Conservation (phyloP, 2,888 invertebrate genomes). For the Drosophila dives region DNA sequence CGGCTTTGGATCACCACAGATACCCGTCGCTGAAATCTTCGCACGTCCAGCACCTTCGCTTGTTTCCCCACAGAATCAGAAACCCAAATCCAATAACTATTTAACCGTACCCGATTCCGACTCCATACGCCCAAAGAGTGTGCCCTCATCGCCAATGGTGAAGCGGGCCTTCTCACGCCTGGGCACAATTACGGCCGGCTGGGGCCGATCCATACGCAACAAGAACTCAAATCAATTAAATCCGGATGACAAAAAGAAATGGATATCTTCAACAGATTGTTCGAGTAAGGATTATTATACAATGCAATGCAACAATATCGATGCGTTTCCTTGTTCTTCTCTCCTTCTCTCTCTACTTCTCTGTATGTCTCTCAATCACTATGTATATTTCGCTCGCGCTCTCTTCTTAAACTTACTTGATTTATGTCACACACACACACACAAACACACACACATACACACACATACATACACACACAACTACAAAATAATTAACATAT, state of each 20-base stretch:
- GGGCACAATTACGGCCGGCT: conserved; percentile 95
- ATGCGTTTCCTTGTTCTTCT: conserved; percentile 81
- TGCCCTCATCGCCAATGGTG: conserved; percentile 97
- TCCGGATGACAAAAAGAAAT: conserved; percentile 95
- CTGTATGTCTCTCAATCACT: conserved; percentile 25
- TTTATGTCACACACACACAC: conserved; percentile 17
- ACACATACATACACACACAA: not conserved
- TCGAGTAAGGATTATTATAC: conserved; percentile 89
- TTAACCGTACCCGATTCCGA: conserved; percentile 96
- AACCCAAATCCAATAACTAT: conserved; percentile 96
- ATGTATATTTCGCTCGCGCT: conserved; percentile 36
- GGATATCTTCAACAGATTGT: conserved; percentile 96
- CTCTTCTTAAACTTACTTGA: conserved; percentile 19
- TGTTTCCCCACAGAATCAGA: conserved; percentile 93
- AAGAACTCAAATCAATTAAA: conserved; percentile 93
- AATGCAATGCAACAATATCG: conserved; percentile 83
- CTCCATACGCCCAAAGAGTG: conserved; percentile 94
- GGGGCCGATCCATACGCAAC: conserved; percentile 94
- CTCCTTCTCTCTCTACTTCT: conserved; percentile 49
- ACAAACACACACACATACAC: conserved; percentile 3
- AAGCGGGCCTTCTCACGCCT: conserved; percentile 95
- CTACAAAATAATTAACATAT: conserved; percentile 19
- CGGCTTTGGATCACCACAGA: conserved; percentile 96
- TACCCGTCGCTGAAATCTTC: conserved; percentile 94
- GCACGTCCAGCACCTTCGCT: conserved; percentile 94